Evolutionary conservation across 2,888 invertebrate genomes (phyloP), one percentile per base, ranked within the genome.

Genomic region (Ferdinandea cuprea): DNA sequence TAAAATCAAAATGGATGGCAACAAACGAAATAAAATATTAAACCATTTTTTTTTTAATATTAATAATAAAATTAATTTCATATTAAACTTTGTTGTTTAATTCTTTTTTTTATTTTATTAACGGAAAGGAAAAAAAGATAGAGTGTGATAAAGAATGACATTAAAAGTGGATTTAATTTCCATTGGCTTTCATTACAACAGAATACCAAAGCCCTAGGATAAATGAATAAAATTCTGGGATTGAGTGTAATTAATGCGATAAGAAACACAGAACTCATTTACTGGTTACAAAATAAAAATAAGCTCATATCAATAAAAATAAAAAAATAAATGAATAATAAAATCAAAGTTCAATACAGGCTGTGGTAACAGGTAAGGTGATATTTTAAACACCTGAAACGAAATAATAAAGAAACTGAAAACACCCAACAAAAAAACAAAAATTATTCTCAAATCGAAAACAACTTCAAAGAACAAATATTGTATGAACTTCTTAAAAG

Each of bases 151-250:
- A 35, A 17, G 28, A 37, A 8, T 28, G 52, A 63, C 35, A 65
- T 11, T n/a, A n/a, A 50, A 19, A 56, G 5, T 40, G 59, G 28
- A 59, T 59, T 59, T 9, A 50, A 37, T 40, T 71, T 50, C 40
- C 19, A 71, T 19, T 58, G 74, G 44, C 58, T 63, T 74, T 74
- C 69, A 74, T 56, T 44, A 63, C 68, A 80, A 80, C 25, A 25
- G n/a, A 74, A 80, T 74, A 74, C 74, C 59, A 42, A 50, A 80
- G 69, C 68, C 68, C 66, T 21, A n/a, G n/a, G n/a, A n/a, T 28
- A 44, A 80, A 68, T 42, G 1, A 73, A 46, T 19, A 19, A 65
- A 52, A 42, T 50, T 69, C 46, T 2, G 35, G 63, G 63, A 63
- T 63, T 42, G 52, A 54, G 63, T 73, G 46, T 63, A 73, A 46